phyloP scores from a whole-genome alignment of 2,113 vertebrate genomes.

The Ceratotherium simum region DNA sequence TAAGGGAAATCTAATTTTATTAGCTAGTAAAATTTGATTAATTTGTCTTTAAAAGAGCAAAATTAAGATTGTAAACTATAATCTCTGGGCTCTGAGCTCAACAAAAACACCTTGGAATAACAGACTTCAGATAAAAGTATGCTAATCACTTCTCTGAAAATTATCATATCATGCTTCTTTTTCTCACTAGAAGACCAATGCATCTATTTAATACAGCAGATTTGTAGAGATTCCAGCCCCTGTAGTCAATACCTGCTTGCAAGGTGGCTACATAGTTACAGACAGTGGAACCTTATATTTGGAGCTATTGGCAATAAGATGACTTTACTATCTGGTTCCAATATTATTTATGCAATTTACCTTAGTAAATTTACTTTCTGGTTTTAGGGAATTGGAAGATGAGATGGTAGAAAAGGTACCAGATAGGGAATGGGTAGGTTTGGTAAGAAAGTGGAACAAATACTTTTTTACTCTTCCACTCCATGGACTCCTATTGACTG shows the following conservation, averaged over 20 bases:
- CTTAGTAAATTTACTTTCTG: not conserved
- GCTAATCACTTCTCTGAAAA: slow-evolving; percentile 17
- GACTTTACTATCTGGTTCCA: not conserved
- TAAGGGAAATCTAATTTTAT: not conserved
- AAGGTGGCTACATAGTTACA: not conserved
- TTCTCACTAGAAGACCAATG: not conserved
- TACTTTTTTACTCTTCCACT: not conserved
- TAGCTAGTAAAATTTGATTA: not conserved
- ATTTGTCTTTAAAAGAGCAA: not conserved
- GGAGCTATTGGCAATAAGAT: not conserved
- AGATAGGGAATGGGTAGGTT: not conserved
- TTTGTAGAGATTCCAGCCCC: not conserved
- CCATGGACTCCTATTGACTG: not conserved
- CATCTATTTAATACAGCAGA: not conserved
- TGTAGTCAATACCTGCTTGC: not conserved
- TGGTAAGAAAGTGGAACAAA: not conserved
- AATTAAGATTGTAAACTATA: slow-evolving; percentile 2
- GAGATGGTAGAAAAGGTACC: not conserved
- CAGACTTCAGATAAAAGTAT: not conserved
- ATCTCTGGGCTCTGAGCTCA: not conserved
- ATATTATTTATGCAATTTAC: not conserved
- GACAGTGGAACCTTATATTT: not conserved
- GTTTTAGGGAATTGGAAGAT: not conserved
- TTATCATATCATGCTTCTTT: not conserved
- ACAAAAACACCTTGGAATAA: not conserved